Percentiles rank a stretch among this genome's conserved stretches.
Evolutionary conservation across 2,797 vertebrate species (phyloP).

Genomic region (Coracias cyanogaster): DNA sequence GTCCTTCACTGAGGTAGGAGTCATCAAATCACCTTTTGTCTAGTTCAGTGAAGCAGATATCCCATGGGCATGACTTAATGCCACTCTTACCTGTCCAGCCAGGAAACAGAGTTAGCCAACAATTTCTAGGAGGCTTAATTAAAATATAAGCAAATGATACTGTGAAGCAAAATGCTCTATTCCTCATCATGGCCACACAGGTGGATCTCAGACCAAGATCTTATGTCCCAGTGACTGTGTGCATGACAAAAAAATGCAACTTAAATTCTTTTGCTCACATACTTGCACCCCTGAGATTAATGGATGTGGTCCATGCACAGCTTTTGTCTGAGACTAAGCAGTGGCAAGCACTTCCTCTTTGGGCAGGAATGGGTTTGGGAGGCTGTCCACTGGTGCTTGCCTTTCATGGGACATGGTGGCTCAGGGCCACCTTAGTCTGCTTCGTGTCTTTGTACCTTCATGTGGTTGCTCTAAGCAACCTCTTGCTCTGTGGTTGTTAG

Average conservation of each 20-base stretch:
- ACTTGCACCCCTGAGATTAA: background rate
- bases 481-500: background rate
- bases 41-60: background rate
- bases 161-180: background rate
- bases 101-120: background rate
- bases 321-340: background rate
- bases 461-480: fast-evolving
- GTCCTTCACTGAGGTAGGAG: background rate
- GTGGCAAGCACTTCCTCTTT: background rate
- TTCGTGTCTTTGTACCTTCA: background rate
- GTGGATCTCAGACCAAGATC: background rate
- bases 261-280: background rate
- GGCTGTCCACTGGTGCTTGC: background rate
- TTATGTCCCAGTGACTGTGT: fast-evolving
- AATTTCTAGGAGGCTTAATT: conserved; percentile 11
- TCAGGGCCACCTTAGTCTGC: background rate
- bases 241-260: fast-evolving
- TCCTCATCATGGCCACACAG: background rate
- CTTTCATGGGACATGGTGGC: background rate
- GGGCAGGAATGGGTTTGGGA: background rate
- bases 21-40: background rate
- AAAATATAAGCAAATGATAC: conserved; percentile 2
- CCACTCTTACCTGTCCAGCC: conserved; percentile 16
- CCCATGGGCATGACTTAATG: background rate
- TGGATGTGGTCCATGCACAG: background rate